Evolutionary conservation across 2,888 invertebrate species (phyloP), one percentile per base, ranked within the genome.

Genomic region (Lepidochrysops patricia): DNA sequence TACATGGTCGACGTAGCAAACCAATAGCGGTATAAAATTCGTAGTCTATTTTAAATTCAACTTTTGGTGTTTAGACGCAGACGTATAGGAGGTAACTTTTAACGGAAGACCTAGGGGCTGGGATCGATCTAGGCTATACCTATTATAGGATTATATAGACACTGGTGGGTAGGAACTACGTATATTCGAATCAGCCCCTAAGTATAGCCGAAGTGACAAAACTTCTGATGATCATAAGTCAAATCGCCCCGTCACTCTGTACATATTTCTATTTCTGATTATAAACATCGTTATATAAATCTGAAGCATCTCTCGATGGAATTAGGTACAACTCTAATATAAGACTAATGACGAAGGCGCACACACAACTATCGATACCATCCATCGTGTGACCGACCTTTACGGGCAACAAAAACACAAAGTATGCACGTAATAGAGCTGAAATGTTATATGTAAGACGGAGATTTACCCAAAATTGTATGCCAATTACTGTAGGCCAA

Each of bases 31-130:
- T 68, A 63, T 57, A 67, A 67, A 66, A 67, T 58, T 64, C 56
- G 49, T 66, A 64, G 60, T 65, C 67, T 68, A 57, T 67, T 66
- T 66, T 69, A 67, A 68, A 70, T 67, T 70, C 66, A 67, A 64
- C 29, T 63, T 63, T 73, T 72, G 72, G 70, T 74, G 72, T 72
- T 68, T 62, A 62, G 60, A 68, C 67, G 67, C 68, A 57, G 62
- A 56, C 58, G 66, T 67, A 67, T n/a, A 63, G 66, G 74, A 73
- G 74, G 72, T 72, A 74, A 69, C 64, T 67, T 71, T 60, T 43
- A 58, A 57, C 62, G 59, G 58, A 37, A 43, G 43, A 23, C 29
- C 52, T 9, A 19, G 15, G 12, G 19, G 32, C 19, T 9, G 32
- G 15, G 12, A 32, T 32, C 19, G 43, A 43, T 43, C 12, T 43